A percentile compares a stretch with the other conserved stretches of the same genome.
Evolutionary conservation across 2,888 invertebrate genomes (phyloP).

Genomic region (Orthonychiurus folsomi): DNA sequence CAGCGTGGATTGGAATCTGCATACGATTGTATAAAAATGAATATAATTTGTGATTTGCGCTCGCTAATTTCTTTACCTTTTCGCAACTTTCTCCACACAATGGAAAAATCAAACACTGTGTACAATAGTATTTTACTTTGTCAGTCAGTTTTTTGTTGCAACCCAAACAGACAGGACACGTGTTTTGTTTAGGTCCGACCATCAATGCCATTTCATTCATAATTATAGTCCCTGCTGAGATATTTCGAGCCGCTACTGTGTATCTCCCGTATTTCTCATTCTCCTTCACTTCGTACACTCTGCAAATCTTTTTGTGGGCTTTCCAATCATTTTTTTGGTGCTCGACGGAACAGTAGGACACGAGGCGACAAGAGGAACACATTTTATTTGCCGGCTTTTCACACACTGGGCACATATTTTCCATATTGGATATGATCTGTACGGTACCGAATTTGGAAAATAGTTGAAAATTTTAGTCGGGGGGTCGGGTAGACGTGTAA

Average conservation of each 20-base stretch:
- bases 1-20: constrained; percentile 26
- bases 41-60: too few species aligned
- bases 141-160: constrained; percentile 25
- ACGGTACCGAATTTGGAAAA: too few species aligned
- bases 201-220: constrained; percentile 36
- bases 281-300: constrained; percentile 46
- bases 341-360: constrained; percentile 63
- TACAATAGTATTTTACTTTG: constrained; percentile 27
- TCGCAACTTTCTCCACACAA: constrained; percentile 11
- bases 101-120: constrained; percentile 17
- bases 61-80: constrained; percentile 18
- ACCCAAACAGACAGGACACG: constrained; percentile 35
- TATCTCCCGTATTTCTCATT: constrained; percentile 36
- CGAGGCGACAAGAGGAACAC: constrained; percentile 63
- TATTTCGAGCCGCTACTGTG: constrained; percentile 35
- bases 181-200: constrained; percentile 39
- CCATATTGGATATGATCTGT: too few species aligned
- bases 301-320: constrained; percentile 58
- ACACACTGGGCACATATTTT: constrained; percentile 61
- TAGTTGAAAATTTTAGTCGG: too few species aligned
- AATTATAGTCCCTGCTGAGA: constrained; percentile 37
- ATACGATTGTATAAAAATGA: neutral
- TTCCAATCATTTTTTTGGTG: constrained; percentile 75
- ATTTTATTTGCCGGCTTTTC: constrained; percentile 55
- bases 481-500: too few species aligned